These are phyloP conservation scores for Stomatorhinus ivindoensis DNA, from an alignment of 2,113 vertebrate species.

Conservation along the genomic window DNA sequence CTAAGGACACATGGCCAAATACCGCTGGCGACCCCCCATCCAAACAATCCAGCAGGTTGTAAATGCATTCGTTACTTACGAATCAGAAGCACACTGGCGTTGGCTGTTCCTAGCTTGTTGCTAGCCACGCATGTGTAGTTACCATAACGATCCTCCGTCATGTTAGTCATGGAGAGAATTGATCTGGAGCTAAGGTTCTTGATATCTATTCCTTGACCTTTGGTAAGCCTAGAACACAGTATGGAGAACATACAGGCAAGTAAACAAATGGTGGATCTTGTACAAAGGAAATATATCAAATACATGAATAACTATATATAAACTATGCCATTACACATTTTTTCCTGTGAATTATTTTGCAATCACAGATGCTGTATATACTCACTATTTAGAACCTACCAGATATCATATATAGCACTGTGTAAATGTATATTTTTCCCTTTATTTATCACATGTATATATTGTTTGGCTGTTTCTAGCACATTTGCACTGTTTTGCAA, in stretches of 20 bases:
- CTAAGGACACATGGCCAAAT: not conserved
- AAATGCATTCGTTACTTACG: slow-evolving; percentile 75
- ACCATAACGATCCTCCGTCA: slow-evolving; percentile 97
- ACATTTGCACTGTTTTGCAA: not conserved
- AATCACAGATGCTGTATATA: not conserved
- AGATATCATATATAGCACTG: not conserved
- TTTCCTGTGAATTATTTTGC: not conserved
- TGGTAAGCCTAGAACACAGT: slow-evolving; percentile 73
- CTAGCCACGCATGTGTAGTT: slow-evolving; percentile 96
- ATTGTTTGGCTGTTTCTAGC: not conserved
- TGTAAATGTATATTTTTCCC: not conserved
- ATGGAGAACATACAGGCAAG: slow-evolving; percentile 9
- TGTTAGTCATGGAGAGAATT: slow-evolving; percentile 89
- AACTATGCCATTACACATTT: not conserved
- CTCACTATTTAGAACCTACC: not conserved
- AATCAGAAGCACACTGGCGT: slow-evolving; percentile 90
- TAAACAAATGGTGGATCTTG: not conserved
- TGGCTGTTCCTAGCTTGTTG: slow-evolving; percentile 91
- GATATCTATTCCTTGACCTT: slow-evolving; percentile 90
- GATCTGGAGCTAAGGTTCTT: slow-evolving; percentile 93
- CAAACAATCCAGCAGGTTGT: slow-evolving; percentile 32
- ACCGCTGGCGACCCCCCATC: slow-evolving; percentile 29
- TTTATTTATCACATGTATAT: not conserved
- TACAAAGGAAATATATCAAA: not conserved
- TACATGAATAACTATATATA: not conserved